Percentiles rank a stretch among this genome's conserved stretches.
Evolutionary conservation across 2,888 invertebrate genomes (phyloP).

Genomic region (Phortica okadai): DNA sequence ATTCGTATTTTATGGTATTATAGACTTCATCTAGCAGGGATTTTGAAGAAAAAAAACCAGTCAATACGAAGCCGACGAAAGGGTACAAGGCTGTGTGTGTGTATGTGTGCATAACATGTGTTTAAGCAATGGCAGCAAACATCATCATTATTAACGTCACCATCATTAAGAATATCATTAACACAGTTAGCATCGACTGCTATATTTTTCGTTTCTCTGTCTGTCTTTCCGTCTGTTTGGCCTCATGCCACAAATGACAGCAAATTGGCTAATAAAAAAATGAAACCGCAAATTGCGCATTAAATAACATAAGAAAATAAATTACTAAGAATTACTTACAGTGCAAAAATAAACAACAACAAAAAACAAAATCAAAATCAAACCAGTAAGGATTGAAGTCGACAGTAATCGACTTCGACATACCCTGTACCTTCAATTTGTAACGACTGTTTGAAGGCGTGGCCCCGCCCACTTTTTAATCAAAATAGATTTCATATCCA

Average conservation of each 20-base stretch:
- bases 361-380: neutral
- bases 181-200: neutral
- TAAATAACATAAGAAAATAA: slow-evolving; percentile 48
- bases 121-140: neutral
- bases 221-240: neutral
- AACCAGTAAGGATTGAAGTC: too few relatives aligned
- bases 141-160: neutral
- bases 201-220: neutral
- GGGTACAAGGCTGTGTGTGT: too few relatives aligned
- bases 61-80: neutral
- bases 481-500: too few relatives aligned
- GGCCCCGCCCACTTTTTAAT: too few relatives aligned
- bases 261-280: too few relatives aligned
- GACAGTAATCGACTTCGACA: too few relatives aligned
- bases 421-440: too few relatives aligned
- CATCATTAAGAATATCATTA: too few relatives aligned
- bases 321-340: neutral
- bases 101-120: too few relatives aligned
- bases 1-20: slow-evolving; percentile 13
- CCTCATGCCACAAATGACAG: neutral
- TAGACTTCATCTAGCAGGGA: slow-evolving; percentile 15
- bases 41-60: neutral
- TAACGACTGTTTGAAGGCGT: too few relatives aligned
- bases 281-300: slow-evolving; percentile 49
- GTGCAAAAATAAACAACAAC: neutral